A percentile compares a stretch with the other conserved stretches of the same genome.
Conservation (phyloP, 1,140 invertebrate species). For the Dendrolimus kikuchii region DNA sequence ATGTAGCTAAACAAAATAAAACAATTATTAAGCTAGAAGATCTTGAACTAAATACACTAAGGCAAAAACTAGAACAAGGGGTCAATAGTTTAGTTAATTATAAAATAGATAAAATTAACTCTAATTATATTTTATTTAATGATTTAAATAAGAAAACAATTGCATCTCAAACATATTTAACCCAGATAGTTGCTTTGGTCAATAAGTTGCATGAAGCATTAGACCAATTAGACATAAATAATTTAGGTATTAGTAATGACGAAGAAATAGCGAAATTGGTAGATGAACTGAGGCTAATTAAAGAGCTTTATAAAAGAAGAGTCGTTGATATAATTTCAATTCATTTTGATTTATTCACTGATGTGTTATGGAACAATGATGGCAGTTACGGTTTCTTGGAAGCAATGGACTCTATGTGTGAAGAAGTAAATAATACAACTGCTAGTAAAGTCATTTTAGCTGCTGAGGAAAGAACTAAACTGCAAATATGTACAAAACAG, state of each 20-base stretch:
- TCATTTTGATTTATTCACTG: slow-evolving; percentile 54
- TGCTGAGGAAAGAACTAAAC: slow-evolving; percentile 33
- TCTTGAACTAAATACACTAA: slow-evolving; percentile 27
- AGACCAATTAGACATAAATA: slow-evolving; percentile 25
- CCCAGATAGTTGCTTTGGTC: slow-evolving; percentile 47
- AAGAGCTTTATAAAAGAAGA: slow-evolving; percentile 46
- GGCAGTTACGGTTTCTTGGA: slow-evolving; percentile 34
- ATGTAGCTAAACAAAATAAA: slow-evolving; percentile 36
- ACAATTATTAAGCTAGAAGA: slow-evolving; percentile 25
- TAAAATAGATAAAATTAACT: slow-evolving; percentile 32
- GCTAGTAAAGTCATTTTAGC: slow-evolving; percentile 36
- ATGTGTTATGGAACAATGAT: slow-evolving; percentile 39
- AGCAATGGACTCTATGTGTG: slow-evolving; percentile 32
- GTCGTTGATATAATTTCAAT: slow-evolving; percentile 46
- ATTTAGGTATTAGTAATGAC: slow-evolving; percentile 14
- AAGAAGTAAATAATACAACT: slow-evolving; percentile 37
- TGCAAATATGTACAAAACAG: slow-evolving; percentile 40
- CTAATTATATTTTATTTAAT: slow-evolving; percentile 35
- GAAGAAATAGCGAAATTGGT: slow-evolving; percentile 28
- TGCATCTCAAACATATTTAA: slow-evolving; percentile 46
- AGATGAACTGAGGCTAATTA: slow-evolving; percentile 33
- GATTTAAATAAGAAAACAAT: slow-evolving; percentile 45
- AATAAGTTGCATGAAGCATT: slow-evolving; percentile 37
- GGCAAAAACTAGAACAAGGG: slow-evolving; percentile 27
- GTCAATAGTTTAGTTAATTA: slow-evolving; percentile 39